Evolutionary conservation across 2,113 vertebrate species (phyloP), one percentile per base, ranked within the genome.

Genomic region (Pipa parva): DNA sequence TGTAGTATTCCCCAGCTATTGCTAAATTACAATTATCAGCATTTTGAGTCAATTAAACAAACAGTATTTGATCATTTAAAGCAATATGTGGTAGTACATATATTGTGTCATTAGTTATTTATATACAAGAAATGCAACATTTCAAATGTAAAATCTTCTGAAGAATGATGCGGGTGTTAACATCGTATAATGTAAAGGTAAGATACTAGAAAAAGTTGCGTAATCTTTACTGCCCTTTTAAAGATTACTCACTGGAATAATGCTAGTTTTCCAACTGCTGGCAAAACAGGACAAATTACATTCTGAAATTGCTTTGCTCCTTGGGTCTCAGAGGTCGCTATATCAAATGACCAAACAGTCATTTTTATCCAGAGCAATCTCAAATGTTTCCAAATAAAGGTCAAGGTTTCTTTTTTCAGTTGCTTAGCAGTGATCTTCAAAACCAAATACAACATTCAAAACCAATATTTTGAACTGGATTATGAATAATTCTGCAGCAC

Each of bases 251-350:
- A 54, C 50, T 45, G 13, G 29, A 55, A 36, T 63, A 37, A 36
- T 28, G 17, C 15, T 48, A n/a, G 17, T n/a, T n/a, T n/a, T n/a
- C n/a, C 42, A 37, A 12, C n/a, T 4, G 27, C 28, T 25, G 28
- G 15, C 7, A 33, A 63, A 49, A 49, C 10, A 18, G 13, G 4
- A 36, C 57, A 42, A 25, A 31, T 69, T 56, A 57, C 65, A 69
- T 60, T 69, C 26, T 51, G 22, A 69, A 60, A 69, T 69, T 60
- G 57, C 65, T 52, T 69, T 69, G 57, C 65, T 28, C 57, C 59
- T 27, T n/a, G 13, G 29, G 36, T 26, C 33, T 33, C 33, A 6
- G 21, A 22, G 33, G 54, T 7, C 22, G 24, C 42, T 13, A 17
- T 26, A 49, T 42, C 13, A 46, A 52, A 13, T 26, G 56, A 33